phyloP scores from a whole-genome alignment of 2,888 invertebrate species.

The Lysandra coridon region DNA sequence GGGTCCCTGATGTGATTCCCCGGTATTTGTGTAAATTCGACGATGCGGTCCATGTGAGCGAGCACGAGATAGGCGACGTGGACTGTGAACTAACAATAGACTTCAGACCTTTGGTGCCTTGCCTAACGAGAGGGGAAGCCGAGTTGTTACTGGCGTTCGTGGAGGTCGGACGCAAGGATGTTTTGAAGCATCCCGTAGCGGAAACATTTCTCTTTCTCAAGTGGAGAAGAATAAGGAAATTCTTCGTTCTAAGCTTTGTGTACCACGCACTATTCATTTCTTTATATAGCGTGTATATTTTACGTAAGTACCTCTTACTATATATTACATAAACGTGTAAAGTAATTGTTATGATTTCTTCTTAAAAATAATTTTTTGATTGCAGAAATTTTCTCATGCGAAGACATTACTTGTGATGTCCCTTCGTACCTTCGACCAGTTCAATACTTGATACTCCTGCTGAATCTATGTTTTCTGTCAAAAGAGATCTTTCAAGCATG shows the following conservation, averaged over 20 bases:
- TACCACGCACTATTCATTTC: slow-evolving; percentile 89
- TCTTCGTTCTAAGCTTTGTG: slow-evolving; percentile 88
- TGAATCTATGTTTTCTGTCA: slow-evolving; percentile 82
- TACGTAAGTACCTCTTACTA: slow-evolving; percentile 73
- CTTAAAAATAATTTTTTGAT: slow-evolving; percentile 39
- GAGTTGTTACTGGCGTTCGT: slow-evolving; percentile 86
- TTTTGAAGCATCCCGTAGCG: slow-evolving; percentile 90
- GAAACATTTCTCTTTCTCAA: slow-evolving; percentile 92
- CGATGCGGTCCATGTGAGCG: slow-evolving; percentile 87
- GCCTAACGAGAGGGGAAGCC: slow-evolving; percentile 83
- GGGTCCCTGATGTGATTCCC: slow-evolving; percentile 90
- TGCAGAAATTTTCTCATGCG: slow-evolving; percentile 78
- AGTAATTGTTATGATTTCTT: not conserved
- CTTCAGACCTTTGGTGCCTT: slow-evolving; percentile 82
- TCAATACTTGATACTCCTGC: slow-evolving; percentile 82
- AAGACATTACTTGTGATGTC: slow-evolving; percentile 64
- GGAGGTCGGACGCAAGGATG: slow-evolving; percentile 88
- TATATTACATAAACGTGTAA: not conserved
- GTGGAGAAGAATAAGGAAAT: slow-evolving; percentile 90
- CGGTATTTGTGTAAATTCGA: slow-evolving; percentile 86
- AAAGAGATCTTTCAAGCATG: slow-evolving; percentile 91
- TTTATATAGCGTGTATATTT: slow-evolving; percentile 86
- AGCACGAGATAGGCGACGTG: slow-evolving; percentile 92
- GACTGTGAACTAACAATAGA: slow-evolving; percentile 88
- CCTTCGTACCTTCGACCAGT: slow-evolving; percentile 66